These are phyloP conservation scores for Aphis gossypii DNA, from an alignment of 1,140 invertebrate species.

Conservation along the genomic window DNA sequence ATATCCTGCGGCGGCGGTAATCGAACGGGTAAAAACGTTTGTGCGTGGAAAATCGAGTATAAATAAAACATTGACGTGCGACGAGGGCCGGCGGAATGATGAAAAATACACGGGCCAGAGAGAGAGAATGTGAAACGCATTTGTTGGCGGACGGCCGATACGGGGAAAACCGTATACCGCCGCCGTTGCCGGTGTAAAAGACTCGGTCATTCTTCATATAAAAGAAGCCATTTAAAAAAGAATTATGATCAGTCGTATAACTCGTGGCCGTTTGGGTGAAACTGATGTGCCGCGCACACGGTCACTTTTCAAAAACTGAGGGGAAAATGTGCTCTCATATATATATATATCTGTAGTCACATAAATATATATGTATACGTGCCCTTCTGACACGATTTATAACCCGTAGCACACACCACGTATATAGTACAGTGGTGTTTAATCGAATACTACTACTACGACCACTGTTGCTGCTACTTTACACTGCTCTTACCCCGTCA, in stretches of 20 bases:
- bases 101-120: background rate
- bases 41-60: conserved; percentile 52
- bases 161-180: background rate
- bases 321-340: background rate
- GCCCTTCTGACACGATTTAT: conserved; percentile 43
- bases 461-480: background rate
- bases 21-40: conserved; percentile 35
- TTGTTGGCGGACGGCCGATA: conserved; percentile 24
- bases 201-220: conserved; percentile 49
- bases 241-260: conserved; percentile 56
- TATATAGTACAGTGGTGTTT: background rate
- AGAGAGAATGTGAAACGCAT: conserved; percentile 43
- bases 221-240: conserved; percentile 56
- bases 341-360: background rate
- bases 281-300: conserved; percentile 48
- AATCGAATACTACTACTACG: conserved; percentile 29
- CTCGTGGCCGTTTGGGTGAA: conserved; percentile 52
- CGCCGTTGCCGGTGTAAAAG: conserved; percentile 29
- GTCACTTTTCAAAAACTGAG: conserved; percentile 53
- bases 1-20: background rate
- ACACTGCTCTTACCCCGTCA: background rate
- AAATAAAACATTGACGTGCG: conserved; percentile 51
- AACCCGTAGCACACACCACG: background rate
- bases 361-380: conserved; percentile 10
- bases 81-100: background rate